Evolutionary conservation across 2,797 vertebrate species (phyloP), one percentile per base, ranked within the genome.

Genomic region (Ara ararauna): DNA sequence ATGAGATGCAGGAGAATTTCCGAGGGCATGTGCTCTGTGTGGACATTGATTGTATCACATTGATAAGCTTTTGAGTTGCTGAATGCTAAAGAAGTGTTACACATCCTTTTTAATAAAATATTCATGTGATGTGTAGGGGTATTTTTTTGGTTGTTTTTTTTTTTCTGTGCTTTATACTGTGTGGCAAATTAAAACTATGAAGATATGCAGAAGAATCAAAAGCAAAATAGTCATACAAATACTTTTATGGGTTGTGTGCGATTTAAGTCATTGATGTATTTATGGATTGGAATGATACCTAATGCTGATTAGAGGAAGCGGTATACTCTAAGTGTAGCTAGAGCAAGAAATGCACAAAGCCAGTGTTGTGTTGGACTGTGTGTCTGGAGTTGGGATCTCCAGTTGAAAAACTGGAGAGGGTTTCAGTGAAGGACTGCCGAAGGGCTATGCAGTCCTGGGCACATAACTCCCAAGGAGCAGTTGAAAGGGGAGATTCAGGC

Each of bases 201-300:
- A 76, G 22, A 36, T 64, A 34, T 19, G 38, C 22, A 60, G 64
- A 64, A 64, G 34, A 84, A 54, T n/a, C 12, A 48, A 72, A 29
- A 79, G 51, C 34, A 65, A 89, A 75, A n/a, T 48, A 30, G n/a
- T 34, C 67, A 17, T 72, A 21, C 51, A 62, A 75, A 15, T 64
- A 14, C 15, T 68, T 72, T 10, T 48, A 42, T 45, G 45, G 10
- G 7, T 13, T 81, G 23, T 0, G 0, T 54, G 17, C 10, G 9
- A 60, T 73, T 73, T 62, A 76, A 64, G 14, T 56, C 0, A 4
- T 3, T 27, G 47, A 14, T 0, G 0, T 61, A 16, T 53, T 62
- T 53, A 62, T 62, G 44, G 15, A 30, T 34, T 60, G 40, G 34
- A 68, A 17, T 53, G 60, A 20, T 58, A 44, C 3, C 44, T 51